phyloP scores from a whole-genome alignment of 2,113 vertebrate species.

The Callithrix jacchus region DNA sequence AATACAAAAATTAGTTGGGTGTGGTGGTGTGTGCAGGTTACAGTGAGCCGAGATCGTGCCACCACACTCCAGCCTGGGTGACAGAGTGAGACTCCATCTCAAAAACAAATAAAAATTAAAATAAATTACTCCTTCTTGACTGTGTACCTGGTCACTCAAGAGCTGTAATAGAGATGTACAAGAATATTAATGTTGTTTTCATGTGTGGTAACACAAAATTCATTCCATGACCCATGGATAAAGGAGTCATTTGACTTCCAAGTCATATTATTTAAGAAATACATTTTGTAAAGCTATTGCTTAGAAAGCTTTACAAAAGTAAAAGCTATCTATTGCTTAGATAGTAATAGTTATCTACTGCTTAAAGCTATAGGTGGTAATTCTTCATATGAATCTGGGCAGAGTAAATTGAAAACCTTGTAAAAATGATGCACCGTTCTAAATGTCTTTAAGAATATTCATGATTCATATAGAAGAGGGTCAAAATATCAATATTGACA shows the following conservation, averaged over 20 bases:
- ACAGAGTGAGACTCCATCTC: too few relatives aligned
- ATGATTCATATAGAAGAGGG: background rate
- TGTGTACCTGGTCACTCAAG: background rate
- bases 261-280: background rate
- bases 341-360: too few relatives aligned
- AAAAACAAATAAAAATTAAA: too few relatives aligned
- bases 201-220: background rate
- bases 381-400: background rate
- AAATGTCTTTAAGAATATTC: background rate
- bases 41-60: too few relatives aligned
- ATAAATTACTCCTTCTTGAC: background rate
- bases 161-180: background rate
- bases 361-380: background rate
- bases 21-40: too few relatives aligned
- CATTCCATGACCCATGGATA: background rate
- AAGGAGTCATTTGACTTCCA: background rate
- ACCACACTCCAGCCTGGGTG: too few relatives aligned
- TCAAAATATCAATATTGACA: background rate
- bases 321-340: too few relatives aligned
- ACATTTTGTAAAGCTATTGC: background rate
- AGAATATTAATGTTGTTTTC: background rate
- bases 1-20: too few relatives aligned
- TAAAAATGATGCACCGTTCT: background rate
- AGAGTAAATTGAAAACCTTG: background rate
- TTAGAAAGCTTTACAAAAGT: too few relatives aligned